Conservation (phyloP, 2,113 vertebrate genomes). For the Silurus meridionalis region DNA sequence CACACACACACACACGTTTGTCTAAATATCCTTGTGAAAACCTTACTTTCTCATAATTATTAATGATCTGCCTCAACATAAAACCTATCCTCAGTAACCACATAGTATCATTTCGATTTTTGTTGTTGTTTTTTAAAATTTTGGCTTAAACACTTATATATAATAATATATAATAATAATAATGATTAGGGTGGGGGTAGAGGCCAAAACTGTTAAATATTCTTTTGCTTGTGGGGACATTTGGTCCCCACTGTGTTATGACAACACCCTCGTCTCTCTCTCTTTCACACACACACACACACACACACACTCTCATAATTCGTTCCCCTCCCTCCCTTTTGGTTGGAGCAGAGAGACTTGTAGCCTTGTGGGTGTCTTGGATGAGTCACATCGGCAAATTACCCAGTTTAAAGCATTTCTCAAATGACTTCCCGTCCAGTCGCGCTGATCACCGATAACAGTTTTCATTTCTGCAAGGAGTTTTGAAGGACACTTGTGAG, state of each 20-base stretch:
- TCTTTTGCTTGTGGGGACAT: neutral
- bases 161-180: neutral
- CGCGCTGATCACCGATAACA: conserved; percentile 77
- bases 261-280: neutral
- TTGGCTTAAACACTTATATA: neutral
- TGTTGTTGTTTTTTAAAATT: neutral
- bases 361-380: conserved; percentile 72
- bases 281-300: neutral
- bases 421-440: conserved; percentile 79
- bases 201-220: neutral
- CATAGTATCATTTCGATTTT: neutral
- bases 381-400: conserved; percentile 80
- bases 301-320: conserved; percentile 31
- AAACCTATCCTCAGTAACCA: neutral
- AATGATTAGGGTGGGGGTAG: neutral
- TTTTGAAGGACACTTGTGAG: conserved; percentile 68
- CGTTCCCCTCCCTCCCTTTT: conserved; percentile 64
- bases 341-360: conserved; percentile 70
- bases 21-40: conserved; percentile 9
- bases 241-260: neutral
- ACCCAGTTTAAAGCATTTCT: conserved; percentile 76
- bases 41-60: neutral
- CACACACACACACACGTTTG: neutral
- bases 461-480: conserved; percentile 76
- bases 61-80: neutral